phyloP scores from a whole-genome alignment of 2,888 invertebrate genomes.

The Drosophila barbarae region DNA sequence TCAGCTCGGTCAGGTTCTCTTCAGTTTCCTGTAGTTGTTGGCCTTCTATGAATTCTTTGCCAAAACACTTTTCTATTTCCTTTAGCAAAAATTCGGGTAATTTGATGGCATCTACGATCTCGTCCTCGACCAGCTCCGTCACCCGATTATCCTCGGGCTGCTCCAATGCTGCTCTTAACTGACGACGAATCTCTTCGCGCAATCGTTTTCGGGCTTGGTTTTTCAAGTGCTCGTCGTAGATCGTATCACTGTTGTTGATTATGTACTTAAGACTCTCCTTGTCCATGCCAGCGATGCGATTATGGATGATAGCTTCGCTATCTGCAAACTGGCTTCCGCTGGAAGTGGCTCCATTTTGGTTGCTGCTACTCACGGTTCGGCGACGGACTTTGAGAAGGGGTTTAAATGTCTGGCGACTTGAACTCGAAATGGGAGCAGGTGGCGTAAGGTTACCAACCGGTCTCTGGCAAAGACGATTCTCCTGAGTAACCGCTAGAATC shows the following conservation, averaged over 20 bases:
- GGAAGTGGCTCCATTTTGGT: constrained; percentile 31
- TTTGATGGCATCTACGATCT: constrained; percentile 75
- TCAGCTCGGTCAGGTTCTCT: no score
- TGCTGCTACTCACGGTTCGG: constrained; percentile 51
- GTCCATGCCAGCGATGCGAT: constrained; percentile 76
- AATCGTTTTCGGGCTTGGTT: constrained; percentile 73
- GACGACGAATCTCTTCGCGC: constrained; percentile 76
- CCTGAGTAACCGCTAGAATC: constrained; percentile 51
- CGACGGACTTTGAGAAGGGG: constrained; percentile 36
- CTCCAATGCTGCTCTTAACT: constrained; percentile 72
- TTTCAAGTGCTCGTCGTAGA: constrained; percentile 77
- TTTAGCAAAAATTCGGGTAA: constrained; percentile 75
- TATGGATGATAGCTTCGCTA: constrained; percentile 52
- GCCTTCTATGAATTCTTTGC: constrained; percentile 62
- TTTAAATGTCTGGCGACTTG: background rate
- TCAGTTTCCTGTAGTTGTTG: background rate
- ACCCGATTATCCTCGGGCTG: constrained; percentile 56
- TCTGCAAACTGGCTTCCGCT: constrained; percentile 32
- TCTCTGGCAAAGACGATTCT: constrained; percentile 19
- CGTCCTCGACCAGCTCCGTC: constrained; percentile 71
- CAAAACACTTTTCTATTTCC: constrained; percentile 77
- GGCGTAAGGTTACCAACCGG: background rate
- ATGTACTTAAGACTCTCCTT: constrained; percentile 77
- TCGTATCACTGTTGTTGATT: constrained; percentile 77
- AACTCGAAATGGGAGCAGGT: background rate